Evolutionary conservation across 2,888 invertebrate species (phyloP), one percentile per base, ranked within the genome.

Genomic region (Sepioteuthis lessoniana): DNA sequence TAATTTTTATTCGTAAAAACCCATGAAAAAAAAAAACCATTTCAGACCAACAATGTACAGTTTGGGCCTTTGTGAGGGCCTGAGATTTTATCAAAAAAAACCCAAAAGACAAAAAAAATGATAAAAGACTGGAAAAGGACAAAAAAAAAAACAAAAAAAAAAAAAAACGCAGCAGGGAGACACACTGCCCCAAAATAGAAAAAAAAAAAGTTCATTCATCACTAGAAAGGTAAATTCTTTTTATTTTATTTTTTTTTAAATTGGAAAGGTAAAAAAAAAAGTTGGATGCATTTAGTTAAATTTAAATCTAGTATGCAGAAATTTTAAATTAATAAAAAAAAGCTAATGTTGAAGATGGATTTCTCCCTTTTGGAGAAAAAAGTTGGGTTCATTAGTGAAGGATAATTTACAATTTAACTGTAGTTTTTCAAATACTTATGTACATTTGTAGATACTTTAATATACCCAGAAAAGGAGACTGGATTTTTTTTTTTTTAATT

Each of bases 21-120:
- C 55, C 21, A 25, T 21, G n/a, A 16, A 76, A 76, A 76, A n/a
- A 76, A 76, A 76, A 60, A 31, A 28, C n/a, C n/a, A 76, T n/a
- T 76, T 76, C 76, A 76, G 76, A 76, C 76, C 76, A 76, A 76
- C 76, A 76, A 76, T 76, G 76, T 76, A 76, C 76, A 76, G 76
- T 76, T 76, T n/a, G 76, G 76, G n/a, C 76, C 76, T 76, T 28
- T 60, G n/a, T 76, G 76, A n/a, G 76, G 76, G n/a, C 76, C n/a
- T n/a, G n/a, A 76, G 76, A 76, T 76, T 76, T n/a, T 21, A 21
- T 1, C 19, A 55, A 55, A 55, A 55, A 7, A 25, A 16, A 47
- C 3, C 1, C 16, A 25, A 55, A 55, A 55, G 25, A 55, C 21
- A 55, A 0, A 55, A 55, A 55, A 55, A 55, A 25, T 5, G 19